Percentiles rank a stretch among this genome's conserved stretches.
These are phyloP conservation scores for Melolontha melolontha DNA, from an alignment of 2,888 invertebrate genomes.

Conservation along the genomic window DNA sequence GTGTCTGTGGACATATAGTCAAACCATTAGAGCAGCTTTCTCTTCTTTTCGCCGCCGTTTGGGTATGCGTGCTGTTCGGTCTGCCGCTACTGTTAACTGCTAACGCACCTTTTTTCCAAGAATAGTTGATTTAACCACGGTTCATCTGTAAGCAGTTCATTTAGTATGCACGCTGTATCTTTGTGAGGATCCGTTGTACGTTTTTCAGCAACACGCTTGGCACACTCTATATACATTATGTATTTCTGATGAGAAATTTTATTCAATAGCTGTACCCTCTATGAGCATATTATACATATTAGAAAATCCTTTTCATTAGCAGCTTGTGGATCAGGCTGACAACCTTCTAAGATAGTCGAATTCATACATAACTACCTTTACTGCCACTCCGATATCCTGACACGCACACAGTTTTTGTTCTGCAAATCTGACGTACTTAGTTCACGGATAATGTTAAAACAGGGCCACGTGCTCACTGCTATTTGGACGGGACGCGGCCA, in stretches of 20 bases:
- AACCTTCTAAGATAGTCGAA: slow-evolving; percentile 82
- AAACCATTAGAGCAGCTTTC: no score
- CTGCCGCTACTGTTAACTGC: no score
- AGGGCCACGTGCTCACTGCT: slow-evolving; percentile 82
- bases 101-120: no score
- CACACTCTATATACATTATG: slow-evolving; percentile 85
- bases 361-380: slow-evolving; percentile 84
- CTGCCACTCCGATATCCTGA: slow-evolving; percentile 74
- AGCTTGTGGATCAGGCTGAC: slow-evolving; percentile 79
- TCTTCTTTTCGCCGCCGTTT: no score
- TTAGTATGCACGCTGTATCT: slow-evolving; percentile 86
- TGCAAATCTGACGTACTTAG: slow-evolving; percentile 66
- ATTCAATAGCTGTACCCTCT: slow-evolving; percentile 81
- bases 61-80: no score
- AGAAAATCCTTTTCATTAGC: slow-evolving; percentile 85
- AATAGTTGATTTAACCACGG: slow-evolving; percentile 84
- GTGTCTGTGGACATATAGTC: no score
- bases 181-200: slow-evolving; percentile 80
- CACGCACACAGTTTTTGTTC: slow-evolving; percentile 75
- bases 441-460: slow-evolving; percentile 76
- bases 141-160: slow-evolving; percentile 86
- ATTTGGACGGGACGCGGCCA: slow-evolving; percentile 74
- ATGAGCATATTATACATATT: slow-evolving; percentile 81
- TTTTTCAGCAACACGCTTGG: slow-evolving; percentile 83
- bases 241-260: slow-evolving; percentile 89